phyloP scores from a whole-genome alignment of 2,113 vertebrate genomes.

The Xyrauchen texanus region DNA sequence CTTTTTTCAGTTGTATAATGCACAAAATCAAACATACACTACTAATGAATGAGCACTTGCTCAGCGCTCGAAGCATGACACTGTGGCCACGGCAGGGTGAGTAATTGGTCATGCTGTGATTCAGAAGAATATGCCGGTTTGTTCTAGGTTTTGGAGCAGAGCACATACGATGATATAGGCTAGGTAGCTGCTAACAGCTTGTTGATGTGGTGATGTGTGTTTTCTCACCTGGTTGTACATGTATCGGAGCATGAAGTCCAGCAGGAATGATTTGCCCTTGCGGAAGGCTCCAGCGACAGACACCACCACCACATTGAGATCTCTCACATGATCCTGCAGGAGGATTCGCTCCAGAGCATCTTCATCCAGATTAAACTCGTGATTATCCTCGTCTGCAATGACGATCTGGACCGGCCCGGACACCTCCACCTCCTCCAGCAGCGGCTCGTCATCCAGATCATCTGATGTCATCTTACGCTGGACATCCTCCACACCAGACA shows the following conservation, averaged over 20 bases:
- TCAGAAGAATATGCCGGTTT: too few relatives aligned
- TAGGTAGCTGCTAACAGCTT: too few relatives aligned
- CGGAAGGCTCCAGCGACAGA: conserved; percentile 98
- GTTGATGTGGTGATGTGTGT: neutral
- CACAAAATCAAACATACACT: too few relatives aligned
- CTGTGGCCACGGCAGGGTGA: too few relatives aligned
- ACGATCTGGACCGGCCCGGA: conserved; percentile 90
- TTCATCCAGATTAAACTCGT: conserved; percentile 92
- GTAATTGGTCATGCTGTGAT: too few relatives aligned
- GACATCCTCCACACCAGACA: conserved; percentile 78
- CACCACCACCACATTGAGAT: conserved; percentile 94
- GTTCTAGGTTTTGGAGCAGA: too few relatives aligned
- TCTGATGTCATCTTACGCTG: conserved; percentile 45
- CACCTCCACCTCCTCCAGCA: conserved; percentile 67
- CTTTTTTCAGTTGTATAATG: too few relatives aligned
- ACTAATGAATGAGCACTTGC: too few relatives aligned
- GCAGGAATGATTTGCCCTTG: conserved; percentile 97
- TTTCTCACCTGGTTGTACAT: conserved; percentile 91
- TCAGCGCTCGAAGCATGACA: too few relatives aligned
- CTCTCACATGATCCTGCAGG: conserved; percentile 91
- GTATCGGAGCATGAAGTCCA: conserved; percentile 99
- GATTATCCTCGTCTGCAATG: conserved; percentile 89
- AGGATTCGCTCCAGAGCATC: conserved; percentile 88
- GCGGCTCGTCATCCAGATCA: neutral
- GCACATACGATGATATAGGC: too few relatives aligned